phyloP scores from a whole-genome alignment of 2,797 vertebrate genomes.

The Myiotriccus ornatus region DNA sequence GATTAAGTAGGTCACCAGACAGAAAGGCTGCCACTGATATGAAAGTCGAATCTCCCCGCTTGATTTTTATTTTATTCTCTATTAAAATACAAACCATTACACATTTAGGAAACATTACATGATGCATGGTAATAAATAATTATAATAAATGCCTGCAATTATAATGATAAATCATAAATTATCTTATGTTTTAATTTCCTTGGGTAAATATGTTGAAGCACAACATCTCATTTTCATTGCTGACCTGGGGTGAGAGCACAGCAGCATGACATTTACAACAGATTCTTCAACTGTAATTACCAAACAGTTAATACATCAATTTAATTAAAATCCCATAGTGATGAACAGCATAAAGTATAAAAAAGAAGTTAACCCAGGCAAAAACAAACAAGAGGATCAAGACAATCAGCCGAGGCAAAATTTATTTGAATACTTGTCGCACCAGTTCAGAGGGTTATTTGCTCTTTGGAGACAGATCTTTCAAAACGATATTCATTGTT shows the following conservation, averaged over 20 bases:
- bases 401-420: constrained; percentile 35
- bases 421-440: constrained; percentile 41
- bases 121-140: constrained; percentile 22
- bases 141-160: constrained; percentile 39
- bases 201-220: constrained; percentile 18
- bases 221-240: constrained; percentile 52
- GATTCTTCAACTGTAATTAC: constrained; percentile 70
- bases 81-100: neutral
- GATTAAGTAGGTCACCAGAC: neutral
- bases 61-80: neutral
- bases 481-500: neutral
- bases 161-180: constrained; percentile 50
- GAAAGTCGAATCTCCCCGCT: neutral
- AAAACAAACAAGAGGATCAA: constrained; percentile 67
- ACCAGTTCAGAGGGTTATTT: neutral
- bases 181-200: constrained; percentile 56
- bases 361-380: constrained; percentile 63
- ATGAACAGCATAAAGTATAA: constrained; percentile 67
- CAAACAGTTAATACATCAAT: constrained; percentile 71
- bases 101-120: neutral
- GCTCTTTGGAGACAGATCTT: neutral
- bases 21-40: neutral
- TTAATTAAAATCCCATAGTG: constrained; percentile 74
- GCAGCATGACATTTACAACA: constrained; percentile 60
- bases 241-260: constrained; percentile 45